Evolutionary conservation across 1,140 invertebrate species (phyloP).

Genomic region (Chlorops oryzae): DNA sequence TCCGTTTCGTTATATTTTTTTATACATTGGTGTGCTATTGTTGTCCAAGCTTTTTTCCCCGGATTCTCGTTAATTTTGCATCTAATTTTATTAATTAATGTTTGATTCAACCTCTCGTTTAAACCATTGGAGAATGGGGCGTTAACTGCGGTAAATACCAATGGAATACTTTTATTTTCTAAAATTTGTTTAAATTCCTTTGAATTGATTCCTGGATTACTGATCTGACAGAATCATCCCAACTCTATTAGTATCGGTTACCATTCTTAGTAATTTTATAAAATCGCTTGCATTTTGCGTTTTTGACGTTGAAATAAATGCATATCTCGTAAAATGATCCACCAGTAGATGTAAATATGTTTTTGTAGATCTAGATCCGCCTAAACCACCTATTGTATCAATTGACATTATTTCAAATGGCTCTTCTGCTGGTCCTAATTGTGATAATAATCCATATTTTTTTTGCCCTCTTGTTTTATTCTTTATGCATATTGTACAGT

Average conservation of each 20-base stretch:
- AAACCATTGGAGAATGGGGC: conserved; percentile 40
- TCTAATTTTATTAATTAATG: conserved; percentile 38
- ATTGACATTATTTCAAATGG: conserved; percentile 35
- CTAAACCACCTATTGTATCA: conserved; percentile 40
- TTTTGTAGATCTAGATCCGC: conserved; percentile 31
- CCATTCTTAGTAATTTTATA: conserved; percentile 37
- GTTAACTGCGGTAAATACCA: conserved; percentile 41
- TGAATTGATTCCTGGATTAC: conserved; percentile 40
- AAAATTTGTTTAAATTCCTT: conserved; percentile 37
- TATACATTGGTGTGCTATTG: conserved; percentile 38
- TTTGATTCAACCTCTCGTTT: conserved; percentile 41
- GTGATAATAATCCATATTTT: conserved; percentile 33
- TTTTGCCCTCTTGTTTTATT: conserved; percentile 42
- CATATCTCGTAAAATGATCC: conserved; percentile 24
- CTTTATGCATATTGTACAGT: conserved; percentile 39
- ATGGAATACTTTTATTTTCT: conserved; percentile 20
- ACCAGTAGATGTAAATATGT: conserved; percentile 33
- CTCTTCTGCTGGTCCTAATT: conserved; percentile 38
- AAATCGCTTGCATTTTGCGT: conserved; percentile 37
- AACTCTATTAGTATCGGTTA: conserved; percentile 18
- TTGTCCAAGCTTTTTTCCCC: conserved; percentile 41
- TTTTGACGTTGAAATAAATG: conserved; percentile 37
- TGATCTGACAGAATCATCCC: conserved; percentile 35
- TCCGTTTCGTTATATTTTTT: conserved; percentile 42
- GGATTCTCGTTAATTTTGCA: conserved; percentile 30